Evolutionary conservation across 1,140 invertebrate species (phyloP).

Genomic region (Gyrodactylus salaris): DNA sequence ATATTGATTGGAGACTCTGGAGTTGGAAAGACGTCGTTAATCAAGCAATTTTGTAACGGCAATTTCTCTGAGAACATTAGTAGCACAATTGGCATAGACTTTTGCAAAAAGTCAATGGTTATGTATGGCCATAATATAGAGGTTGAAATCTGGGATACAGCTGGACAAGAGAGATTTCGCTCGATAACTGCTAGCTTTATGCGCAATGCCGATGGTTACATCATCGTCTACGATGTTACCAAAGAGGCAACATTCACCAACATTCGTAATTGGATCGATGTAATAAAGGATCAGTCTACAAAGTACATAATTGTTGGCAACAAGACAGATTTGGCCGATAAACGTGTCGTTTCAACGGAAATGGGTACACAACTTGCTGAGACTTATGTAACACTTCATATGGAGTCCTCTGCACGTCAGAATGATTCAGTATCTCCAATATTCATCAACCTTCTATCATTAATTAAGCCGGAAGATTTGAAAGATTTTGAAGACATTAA

Average conservation of each 20-base stretch:
- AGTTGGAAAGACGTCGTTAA: not conserved
- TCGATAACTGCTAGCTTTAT: not conserved
- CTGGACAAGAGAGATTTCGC: not conserved
- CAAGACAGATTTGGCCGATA: not conserved
- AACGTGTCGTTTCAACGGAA: not conserved
- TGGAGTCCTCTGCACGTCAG: not conserved
- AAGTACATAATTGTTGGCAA: not conserved
- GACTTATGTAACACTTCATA: not conserved
- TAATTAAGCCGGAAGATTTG: no score
- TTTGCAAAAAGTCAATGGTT: not conserved
- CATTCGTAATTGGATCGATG: not conserved
- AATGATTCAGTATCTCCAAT: no score
- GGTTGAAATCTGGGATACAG: not conserved
- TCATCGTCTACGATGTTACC: not conserved
- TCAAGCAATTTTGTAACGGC: not conserved
- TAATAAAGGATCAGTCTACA: not conserved
- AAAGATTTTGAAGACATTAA: no score
- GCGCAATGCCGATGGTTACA: not conserved
- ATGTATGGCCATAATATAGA: not conserved
- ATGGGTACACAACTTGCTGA: not conserved
- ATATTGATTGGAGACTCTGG: not conserved
- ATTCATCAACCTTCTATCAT: no score
- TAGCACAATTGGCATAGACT: not conserved
- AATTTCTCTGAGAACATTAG: not conserved
- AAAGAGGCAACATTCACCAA: not conserved